Percentiles rank a stretch among this genome's conserved stretches.
These are phyloP conservation scores for Thaumatotibia leucotreta DNA, from an alignment of 1,140 invertebrate species.

Conservation along the genomic window DNA sequence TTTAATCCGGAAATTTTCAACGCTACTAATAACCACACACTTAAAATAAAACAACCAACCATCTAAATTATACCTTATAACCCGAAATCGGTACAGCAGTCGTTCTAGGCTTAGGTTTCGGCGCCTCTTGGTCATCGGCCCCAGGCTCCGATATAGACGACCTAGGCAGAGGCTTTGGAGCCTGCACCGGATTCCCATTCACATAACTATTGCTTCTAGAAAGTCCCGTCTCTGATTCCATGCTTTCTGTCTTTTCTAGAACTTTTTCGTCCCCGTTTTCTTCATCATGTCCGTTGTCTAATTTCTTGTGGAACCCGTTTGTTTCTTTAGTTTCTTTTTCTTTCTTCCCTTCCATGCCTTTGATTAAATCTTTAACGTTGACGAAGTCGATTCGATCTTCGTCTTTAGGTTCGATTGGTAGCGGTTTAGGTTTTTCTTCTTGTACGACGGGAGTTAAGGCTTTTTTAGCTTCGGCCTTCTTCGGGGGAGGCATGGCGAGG, in stretches of 20 bases:
- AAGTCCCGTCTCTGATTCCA: slow-evolving; percentile 48
- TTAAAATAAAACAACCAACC: too few species aligned
- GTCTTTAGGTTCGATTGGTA: slow-evolving; percentile 46
- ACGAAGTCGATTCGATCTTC: slow-evolving; percentile 72
- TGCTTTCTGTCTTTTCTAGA: slow-evolving; percentile 27
- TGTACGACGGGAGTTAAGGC: slow-evolving; percentile 37
- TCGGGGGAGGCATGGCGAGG: slow-evolving; percentile 58
- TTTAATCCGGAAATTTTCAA: too few species aligned
- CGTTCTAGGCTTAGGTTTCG: slow-evolving; percentile 85
- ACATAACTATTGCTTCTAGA: slow-evolving; percentile 61
- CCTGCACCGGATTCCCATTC: slow-evolving; percentile 63
- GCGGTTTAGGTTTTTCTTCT: slow-evolving; percentile 45
- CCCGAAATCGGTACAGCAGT: slow-evolving; percentile 77
- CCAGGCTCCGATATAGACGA: slow-evolving; percentile 72
- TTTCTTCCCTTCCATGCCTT: slow-evolving; percentile 70
- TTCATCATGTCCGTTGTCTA: slow-evolving; percentile 58
- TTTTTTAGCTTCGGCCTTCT: slow-evolving; percentile 50
- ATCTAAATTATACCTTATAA: slow-evolving; percentile 84
- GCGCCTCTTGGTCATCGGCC: slow-evolving; percentile 71
- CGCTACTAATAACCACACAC: neutral
- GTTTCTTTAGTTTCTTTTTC: slow-evolving; percentile 51
- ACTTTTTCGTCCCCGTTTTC: slow-evolving; percentile 28
- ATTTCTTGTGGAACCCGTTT: slow-evolving; percentile 62
- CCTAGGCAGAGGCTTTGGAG: slow-evolving; percentile 86
- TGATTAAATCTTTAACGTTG: slow-evolving; percentile 73